Base-by-base conservation (phyloP, 2,797 vertebrate species). In the Anomalospiza imberbis region DNA sequence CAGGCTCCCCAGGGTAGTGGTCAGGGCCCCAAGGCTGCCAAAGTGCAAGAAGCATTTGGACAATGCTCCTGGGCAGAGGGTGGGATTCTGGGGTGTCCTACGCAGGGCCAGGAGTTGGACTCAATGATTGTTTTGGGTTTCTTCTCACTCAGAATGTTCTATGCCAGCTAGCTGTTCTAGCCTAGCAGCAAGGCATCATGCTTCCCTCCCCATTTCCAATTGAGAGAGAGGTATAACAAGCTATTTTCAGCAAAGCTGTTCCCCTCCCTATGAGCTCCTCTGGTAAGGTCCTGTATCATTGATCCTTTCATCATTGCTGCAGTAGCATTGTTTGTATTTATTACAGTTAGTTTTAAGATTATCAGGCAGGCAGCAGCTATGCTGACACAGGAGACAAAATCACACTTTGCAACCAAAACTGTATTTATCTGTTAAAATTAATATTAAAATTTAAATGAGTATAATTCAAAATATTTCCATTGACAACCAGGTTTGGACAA, bases 311-410 rank as follows among this genome's bases (percentile, higher is more conserved):
- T 12, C 48, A 36, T 5, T 45, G 60, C 32, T 54, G 74, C 26
- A 19, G 40, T 38, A 73, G 50, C 36, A 77, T 7, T 11, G 60
- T 6, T 14, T 0, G 0, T 14, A 40, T n/a, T 25, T 55, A 72
- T 47, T 50, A 75, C 1, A 3, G 51, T 25, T 38, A 15, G 7
- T 42, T 53, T 24, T 38, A 31, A 55, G 53, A 58, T 42, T 17
- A 38, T 26, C 55, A 44, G 50, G n/a, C 55, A 72, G 38, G 50
- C 45, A 57, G 73, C 36, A 84, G 65, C 36, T 55, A 45, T 5
- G n/a, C 54, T 68, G 85, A 84, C 5, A 4, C 15, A 34, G n/a
- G n/a, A 87, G 29, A 34, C 25, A 77, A 67, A 79, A 29, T 9
- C 18, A 68, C 8, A 50, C 66, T 74, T 53, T 65, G 20, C 47